Base-by-base conservation (phyloP, 2,797 vertebrate genomes). In the Natrix natrix region DNA sequence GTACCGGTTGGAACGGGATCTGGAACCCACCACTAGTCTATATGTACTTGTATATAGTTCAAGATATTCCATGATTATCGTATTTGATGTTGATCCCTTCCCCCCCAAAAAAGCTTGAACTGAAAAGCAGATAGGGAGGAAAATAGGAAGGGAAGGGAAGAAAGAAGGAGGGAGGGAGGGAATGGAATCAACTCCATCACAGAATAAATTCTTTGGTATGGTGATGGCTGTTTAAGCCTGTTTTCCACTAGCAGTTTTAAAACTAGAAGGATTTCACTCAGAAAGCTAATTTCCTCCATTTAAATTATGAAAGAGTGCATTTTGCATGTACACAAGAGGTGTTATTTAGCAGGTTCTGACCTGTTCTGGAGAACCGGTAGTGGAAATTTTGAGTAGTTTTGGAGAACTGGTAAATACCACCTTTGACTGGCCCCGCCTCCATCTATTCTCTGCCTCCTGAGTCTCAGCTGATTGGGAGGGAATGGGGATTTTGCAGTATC, bases 231-330 rank as follows among this genome's bases (percentile, higher is more conserved):
- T 28, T 87, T 74, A 91, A 0, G 17, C 83, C 87, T 66, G 69
- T 0, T 95, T 92, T 92, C 28, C 43, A 59, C 2, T 2, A 0
- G 69, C 92, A 5, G 43, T 54, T 78, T 90, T 92, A 91, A 86
- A 54, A 74, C 69, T n/a, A 48, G 87, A 20, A 90, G 69, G 88
- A 56, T 28, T 74, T 61, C 57, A 90, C 5, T 0, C 37, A 57
- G 24, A 26, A 8, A 2, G 22, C 89, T 93, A 78, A 93, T 93
- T 91, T 93, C 86, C 37, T 32, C 37, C 55, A 78, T 88, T 91
- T 88, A 91, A 91, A 63, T 91, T 54, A 91, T 37, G 61, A 90
- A 37, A 66, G 59, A 86, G 13, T 32, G 5, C 20, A 74, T 91
- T 83, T 89, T 86, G 52, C 26, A 22, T 10, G 32, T 20, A 78